phyloP scores from a whole-genome alignment of 2,797 vertebrate species.

The Acridotheres tristis region DNA sequence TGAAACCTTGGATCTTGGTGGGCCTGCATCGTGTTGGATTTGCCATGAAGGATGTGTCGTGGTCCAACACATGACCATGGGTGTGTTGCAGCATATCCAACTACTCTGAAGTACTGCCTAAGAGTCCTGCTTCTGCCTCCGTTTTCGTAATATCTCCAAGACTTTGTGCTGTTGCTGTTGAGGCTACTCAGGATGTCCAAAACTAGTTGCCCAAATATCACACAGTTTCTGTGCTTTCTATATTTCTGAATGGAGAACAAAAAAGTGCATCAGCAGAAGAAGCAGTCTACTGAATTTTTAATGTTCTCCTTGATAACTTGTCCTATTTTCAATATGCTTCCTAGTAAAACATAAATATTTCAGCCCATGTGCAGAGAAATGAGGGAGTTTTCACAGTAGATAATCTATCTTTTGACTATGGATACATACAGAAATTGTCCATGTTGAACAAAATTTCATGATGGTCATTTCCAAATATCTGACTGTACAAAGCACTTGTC shows the following conservation, averaged over 20 bases:
- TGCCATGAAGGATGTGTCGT: rapidly evolving
- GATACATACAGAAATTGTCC: not conserved
- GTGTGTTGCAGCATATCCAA: not conserved
- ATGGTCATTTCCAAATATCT: not conserved
- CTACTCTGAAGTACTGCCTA: not conserved
- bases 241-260: not conserved
- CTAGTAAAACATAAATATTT: not conserved
- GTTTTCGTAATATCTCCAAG: not conserved
- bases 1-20: not conserved
- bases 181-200: not conserved
- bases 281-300: not conserved
- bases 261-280: not conserved
- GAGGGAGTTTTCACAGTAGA: not conserved
- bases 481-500: not conserved
- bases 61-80: not conserved
- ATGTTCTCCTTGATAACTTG: not conserved
- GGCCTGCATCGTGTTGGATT: not conserved
- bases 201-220: not conserved
- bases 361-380: not conserved
- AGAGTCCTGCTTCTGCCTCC: not conserved
- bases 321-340: not conserved
- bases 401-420: not conserved
- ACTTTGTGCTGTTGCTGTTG: not conserved
- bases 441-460: not conserved
- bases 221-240: not conserved